These are phyloP conservation scores for Metellina segmentata DNA, from an alignment of 2,888 invertebrate genomes.

Conservation along the genomic window DNA sequence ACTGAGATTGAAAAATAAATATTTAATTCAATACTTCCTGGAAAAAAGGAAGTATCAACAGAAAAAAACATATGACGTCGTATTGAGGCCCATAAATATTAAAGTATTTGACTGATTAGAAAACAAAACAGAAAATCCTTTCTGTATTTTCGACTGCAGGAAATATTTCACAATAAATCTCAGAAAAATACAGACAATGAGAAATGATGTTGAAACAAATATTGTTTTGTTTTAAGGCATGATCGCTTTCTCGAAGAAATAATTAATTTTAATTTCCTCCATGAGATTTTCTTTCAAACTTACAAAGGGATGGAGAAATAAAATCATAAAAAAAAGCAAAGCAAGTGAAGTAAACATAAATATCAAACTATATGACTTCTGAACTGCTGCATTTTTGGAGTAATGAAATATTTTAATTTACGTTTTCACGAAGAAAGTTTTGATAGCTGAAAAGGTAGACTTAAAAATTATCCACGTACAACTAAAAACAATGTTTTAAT, in stretches of 20 bases:
- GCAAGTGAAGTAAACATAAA: slow-evolving; percentile 9
- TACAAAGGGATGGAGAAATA: neutral
- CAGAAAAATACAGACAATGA: neutral
- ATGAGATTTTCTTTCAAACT: slow-evolving; percentile 22
- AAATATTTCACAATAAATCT: neutral
- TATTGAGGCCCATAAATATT: slow-evolving; percentile 50
- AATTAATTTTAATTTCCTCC: slow-evolving; percentile 65
- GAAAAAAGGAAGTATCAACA: neutral
- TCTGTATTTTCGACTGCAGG: slow-evolving; percentile 1
- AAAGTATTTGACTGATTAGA: slow-evolving; percentile 58
- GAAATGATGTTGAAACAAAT: slow-evolving; percentile 21
- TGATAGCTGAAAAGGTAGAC: neutral
- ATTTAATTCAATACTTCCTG: slow-evolving; percentile 30
- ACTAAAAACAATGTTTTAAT: slow-evolving; percentile 42
- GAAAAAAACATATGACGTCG: slow-evolving; percentile 34
- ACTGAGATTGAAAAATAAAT: slow-evolving; percentile 67
- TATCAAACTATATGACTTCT: slow-evolving; percentile 10
- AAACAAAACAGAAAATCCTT: slow-evolving; percentile 41
- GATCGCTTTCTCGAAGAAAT: slow-evolving; percentile 33
- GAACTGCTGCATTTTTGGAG: slow-evolving; percentile 1
- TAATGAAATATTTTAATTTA: slow-evolving; percentile 62
- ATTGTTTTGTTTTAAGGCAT: slow-evolving; percentile 18
- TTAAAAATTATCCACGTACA: neutral
- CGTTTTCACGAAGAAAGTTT: slow-evolving; percentile 9
- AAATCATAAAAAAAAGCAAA: neutral